phyloP scores from a whole-genome alignment of 2,888 invertebrate species.

The Ommatoiulus sabulosus region DNA sequence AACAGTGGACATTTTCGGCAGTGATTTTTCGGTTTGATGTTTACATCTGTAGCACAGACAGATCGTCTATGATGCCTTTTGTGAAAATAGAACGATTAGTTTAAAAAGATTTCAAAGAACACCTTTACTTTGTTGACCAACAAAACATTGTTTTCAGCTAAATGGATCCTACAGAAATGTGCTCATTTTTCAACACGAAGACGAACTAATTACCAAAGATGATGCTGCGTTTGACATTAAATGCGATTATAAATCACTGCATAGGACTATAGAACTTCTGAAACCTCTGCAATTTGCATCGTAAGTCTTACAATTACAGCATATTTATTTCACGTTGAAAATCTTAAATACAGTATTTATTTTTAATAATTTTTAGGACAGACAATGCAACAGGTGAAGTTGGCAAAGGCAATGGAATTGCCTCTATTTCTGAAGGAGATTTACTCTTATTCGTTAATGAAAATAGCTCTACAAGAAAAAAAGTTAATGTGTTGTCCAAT shows the following conservation, averaged over 20 bases:
- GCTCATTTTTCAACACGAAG: constrained; percentile 49
- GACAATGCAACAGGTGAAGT: not conserved
- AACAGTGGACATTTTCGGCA: no score
- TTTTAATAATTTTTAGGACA: not conserved
- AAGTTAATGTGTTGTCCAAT: constrained; percentile 40
- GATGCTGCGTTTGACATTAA: constrained; percentile 45
- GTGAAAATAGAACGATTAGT: no score
- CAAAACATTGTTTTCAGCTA: not conserved
- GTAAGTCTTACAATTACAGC: not conserved
- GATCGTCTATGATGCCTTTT: no score
- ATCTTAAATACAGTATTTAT: not conserved
- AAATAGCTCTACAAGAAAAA: not conserved
- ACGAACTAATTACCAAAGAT: constrained; percentile 55
- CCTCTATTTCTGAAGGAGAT: constrained; percentile 46
- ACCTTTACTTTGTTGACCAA: no score
- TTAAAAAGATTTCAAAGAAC: not conserved
- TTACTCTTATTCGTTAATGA: constrained; percentile 35
- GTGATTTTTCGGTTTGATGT: no score
- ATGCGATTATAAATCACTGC: constrained; percentile 44
- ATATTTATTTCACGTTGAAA: not conserved
- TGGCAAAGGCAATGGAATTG: not conserved
- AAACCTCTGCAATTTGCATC: constrained; percentile 15
- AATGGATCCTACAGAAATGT: constrained; percentile 49
- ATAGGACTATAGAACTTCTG: constrained; percentile 22
- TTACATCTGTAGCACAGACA: no score